Percentiles rank a stretch among this genome's conserved stretches.
Conservation (phyloP, 2,888 invertebrate genomes). For the Pandemis cinnamomeana region DNA sequence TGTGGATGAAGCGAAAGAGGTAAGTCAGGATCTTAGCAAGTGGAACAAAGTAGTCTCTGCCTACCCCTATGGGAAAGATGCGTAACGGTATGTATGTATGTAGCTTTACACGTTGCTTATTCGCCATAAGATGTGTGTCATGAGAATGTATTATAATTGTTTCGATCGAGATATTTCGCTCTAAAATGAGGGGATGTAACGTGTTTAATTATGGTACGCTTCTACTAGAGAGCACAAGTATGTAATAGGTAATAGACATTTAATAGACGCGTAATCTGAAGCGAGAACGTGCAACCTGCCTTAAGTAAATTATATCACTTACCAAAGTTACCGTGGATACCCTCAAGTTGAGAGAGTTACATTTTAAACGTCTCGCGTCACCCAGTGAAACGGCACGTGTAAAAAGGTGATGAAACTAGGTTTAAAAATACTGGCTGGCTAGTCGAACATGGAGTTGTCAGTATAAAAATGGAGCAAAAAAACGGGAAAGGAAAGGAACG, state of each 20-base stretch:
- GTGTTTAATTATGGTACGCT: neutral
- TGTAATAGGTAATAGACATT: neutral
- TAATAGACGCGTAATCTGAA: neutral
- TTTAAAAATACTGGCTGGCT: too few relatives aligned
- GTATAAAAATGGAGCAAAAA: too few relatives aligned
- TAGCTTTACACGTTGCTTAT: neutral
- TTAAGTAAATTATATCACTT: neutral
- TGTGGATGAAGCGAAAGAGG: too few relatives aligned
- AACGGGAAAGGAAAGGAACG: too few relatives aligned
- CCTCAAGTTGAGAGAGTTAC: neutral
- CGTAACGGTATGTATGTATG: too few relatives aligned
- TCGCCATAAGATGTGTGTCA: too few relatives aligned
- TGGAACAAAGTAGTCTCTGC: too few relatives aligned
- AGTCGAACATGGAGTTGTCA: too few relatives aligned
- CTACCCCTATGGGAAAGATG: too few relatives aligned
- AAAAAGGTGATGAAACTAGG: too few relatives aligned
- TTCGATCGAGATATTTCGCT: conserved; percentile 7
- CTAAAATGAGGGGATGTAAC: neutral
- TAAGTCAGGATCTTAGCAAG: too few relatives aligned
- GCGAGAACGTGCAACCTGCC: neutral
- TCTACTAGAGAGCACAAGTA: neutral
- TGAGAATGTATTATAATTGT: neutral
- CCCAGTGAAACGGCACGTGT: neutral
- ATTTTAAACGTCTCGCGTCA: neutral
- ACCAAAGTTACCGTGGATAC: neutral